Percentiles rank a stretch among this genome's conserved stretches.
Conservation (phyloP, 2,888 invertebrate genomes). For the Sipunculus nudus region DNA sequence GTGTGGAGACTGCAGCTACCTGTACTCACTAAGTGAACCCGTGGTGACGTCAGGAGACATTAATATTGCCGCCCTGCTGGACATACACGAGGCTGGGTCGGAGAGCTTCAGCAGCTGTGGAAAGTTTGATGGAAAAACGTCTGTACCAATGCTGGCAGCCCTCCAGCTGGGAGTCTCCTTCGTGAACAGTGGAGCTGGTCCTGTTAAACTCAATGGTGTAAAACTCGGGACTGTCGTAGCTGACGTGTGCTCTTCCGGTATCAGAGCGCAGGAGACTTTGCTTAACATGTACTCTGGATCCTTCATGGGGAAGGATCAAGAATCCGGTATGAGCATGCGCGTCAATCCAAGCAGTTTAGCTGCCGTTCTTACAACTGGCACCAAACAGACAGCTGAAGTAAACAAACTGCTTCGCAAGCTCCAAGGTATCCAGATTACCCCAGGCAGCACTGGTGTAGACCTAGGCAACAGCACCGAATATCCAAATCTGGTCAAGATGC, state of each 20-base stretch:
- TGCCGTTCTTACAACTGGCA: too few relatives aligned
- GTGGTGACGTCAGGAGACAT: conserved; percentile 53
- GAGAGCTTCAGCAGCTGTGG: conserved; percentile 51
- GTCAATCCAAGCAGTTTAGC: too few relatives aligned
- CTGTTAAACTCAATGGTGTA: conserved; percentile 43
- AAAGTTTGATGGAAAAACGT: too few relatives aligned
- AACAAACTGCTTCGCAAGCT: too few relatives aligned
- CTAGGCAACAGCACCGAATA: too few relatives aligned
- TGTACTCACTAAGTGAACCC: conserved; percentile 46
- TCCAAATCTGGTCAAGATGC: too few relatives aligned
- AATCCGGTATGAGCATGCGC: too few relatives aligned
- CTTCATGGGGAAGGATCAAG: background rate
- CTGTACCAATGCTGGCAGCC: background rate
- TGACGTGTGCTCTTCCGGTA: conserved; percentile 53
- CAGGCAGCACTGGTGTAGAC: too few relatives aligned
- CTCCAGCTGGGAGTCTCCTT: conserved; percentile 42
- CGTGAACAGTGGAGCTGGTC: conserved; percentile 45
- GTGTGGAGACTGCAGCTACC: conserved; percentile 56
- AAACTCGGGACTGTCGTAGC: conserved; percentile 54
- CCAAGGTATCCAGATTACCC: too few relatives aligned
- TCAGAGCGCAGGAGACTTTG: conserved; percentile 33
- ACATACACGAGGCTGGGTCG: conserved; percentile 50
- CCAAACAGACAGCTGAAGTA: too few relatives aligned
- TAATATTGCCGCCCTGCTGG: conserved; percentile 54
- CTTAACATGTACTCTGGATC: background rate